Evolutionary conservation across 64 coral and sea anemone species (phyloP), one percentile per base, ranked within the genome.

Genomic region (Anthopleura sola): DNA sequence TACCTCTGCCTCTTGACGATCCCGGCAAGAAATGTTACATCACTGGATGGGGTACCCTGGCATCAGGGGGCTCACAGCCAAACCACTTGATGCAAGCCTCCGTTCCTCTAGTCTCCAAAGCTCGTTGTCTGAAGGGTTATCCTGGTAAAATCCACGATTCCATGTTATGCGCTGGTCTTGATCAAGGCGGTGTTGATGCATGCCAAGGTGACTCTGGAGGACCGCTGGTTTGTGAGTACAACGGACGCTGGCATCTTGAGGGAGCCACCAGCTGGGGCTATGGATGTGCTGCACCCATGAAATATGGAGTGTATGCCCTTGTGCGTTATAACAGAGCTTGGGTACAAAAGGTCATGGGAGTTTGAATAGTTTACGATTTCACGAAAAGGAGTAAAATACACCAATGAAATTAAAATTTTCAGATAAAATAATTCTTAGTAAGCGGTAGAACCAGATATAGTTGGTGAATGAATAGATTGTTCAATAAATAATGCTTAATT

Each of bases 161-260:
- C 49, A 87, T 87, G 86, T n/a, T 87, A 32, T 87, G 86, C 53
- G 86, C 86, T 9, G 86, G 86, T 32, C 75, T 87, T 10, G 86
- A 87, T 38, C 49, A 78, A 56, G 86, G 86, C 24, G 86, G 86
- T 39, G 47, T 87, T 20, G 86, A 87, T 21, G 75, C 86, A 20
- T 87, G 86, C 37, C 86, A 87, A 55, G 86, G 86, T 37, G 86
- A 87, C 21, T 79, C 74, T 87, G 86, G 86, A 15, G 86, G 86
- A 60, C 86, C 86, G 20, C 49, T 87, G 51, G 86, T 87, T 21
- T 87, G 86, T 62, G 86, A 87, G 86, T 79, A n/a, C 34, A 55
- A 77, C 26, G 86, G 86, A 1, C 75, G 56, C 29, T 87, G 75
- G 51, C 54, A 80, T 37, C 86, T 87, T 19, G 75, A 88, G 12